Evolutionary conservation across 2,888 invertebrate species (phyloP).

Genomic region (Asteroscopus sphinx): DNA sequence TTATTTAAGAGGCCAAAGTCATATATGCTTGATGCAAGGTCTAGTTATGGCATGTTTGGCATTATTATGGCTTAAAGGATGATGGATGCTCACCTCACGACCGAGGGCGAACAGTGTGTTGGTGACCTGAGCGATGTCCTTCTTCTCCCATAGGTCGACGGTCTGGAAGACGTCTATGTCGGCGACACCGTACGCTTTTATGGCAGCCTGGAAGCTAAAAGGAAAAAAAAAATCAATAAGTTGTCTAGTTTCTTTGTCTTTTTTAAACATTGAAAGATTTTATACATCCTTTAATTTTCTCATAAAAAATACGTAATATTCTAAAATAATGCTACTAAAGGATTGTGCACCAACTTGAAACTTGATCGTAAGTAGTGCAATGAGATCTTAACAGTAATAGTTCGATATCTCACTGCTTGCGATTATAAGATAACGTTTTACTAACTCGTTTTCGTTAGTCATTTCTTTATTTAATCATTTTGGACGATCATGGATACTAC

Average conservation of each 20-base stretch:
- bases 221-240: slow-evolving; percentile 5
- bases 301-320: too few species aligned
- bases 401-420: neutral
- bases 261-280: too few species aligned
- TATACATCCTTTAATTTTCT: too few species aligned
- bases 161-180: slow-evolving; percentile 99
- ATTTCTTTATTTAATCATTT: neutral
- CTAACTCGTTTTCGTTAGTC: neutral
- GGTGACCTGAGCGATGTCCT: slow-evolving; percentile 96
- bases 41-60: slow-evolving; percentile 18
- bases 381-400: neutral
- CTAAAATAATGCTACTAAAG: too few species aligned
- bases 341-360: too few species aligned
- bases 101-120: slow-evolving; percentile 96
- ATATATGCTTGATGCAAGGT: slow-evolving; percentile 6
- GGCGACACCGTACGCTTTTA: slow-evolving; percentile 96
- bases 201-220: slow-evolving; percentile 94
- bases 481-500: too few species aligned
- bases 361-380: too few species aligned
- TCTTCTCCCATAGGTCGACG: slow-evolving; percentile 98
- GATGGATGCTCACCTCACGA: slow-evolving; percentile 91
- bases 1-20: slow-evolving; percentile 9
- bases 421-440: neutral
- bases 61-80: slow-evolving; percentile 8
- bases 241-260: neutral